Conservation (phyloP, 2,888 invertebrate genomes). For the Melinopterus prodromus region DNA sequence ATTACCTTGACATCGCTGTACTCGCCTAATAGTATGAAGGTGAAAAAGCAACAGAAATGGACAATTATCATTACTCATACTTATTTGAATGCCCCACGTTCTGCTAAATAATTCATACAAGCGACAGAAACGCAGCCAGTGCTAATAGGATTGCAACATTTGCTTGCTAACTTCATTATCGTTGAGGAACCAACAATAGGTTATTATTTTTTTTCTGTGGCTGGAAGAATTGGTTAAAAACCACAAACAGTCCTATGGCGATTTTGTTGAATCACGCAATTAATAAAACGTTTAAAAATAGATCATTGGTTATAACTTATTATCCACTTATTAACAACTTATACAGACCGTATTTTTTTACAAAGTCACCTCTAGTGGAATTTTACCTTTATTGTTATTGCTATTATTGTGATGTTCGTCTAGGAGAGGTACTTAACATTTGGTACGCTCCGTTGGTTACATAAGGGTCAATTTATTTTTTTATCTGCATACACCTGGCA, state of each 20-base stretch:
- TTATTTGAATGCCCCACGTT: background rate
- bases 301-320: background rate
- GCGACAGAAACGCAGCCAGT: background rate
- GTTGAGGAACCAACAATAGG: background rate
- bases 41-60: background rate
- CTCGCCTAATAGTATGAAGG: background rate
- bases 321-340: background rate
- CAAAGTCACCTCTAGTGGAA: background rate
- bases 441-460: background rate
- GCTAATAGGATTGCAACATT: background rate
- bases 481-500: slow-evolving; percentile 44
- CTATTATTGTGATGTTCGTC: background rate
- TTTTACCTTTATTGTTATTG: background rate
- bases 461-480: slow-evolving; percentile 39
- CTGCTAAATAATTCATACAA: background rate
- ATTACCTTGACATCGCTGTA: background rate
- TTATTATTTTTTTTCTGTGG: background rate
- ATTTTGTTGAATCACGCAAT: background rate
- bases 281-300: background rate
- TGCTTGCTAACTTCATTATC: background rate
- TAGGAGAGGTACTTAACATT: background rate
- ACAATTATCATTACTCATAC: background rate
- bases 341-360: background rate
- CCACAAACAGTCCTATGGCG: background rate
- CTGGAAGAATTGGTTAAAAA: background rate